These are phyloP conservation scores for Aphelenchoides avenae DNA, from an alignment of 1,140 invertebrate species.

Conservation along the genomic window DNA sequence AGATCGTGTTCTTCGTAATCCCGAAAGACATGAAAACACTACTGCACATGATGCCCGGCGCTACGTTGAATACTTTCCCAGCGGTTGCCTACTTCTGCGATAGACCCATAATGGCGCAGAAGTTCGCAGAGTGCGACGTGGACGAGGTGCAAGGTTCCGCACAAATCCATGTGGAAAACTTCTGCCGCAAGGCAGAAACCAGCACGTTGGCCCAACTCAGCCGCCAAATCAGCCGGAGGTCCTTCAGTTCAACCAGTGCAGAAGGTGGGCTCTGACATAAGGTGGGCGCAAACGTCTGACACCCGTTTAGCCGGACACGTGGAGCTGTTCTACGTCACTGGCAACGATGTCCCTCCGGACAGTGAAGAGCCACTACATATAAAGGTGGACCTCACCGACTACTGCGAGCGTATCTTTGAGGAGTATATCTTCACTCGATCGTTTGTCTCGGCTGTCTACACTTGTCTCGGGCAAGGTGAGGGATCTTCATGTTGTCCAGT, in stretches of 20 bases:
- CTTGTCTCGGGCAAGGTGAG: slow-evolving; percentile 27
- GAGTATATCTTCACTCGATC: slow-evolving; percentile 43
- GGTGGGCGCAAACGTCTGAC: no score
- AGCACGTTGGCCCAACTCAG: slow-evolving; percentile 14
- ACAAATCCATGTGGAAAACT: slow-evolving; percentile 11
- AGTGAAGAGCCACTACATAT: slow-evolving; percentile 13
- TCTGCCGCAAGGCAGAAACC: slow-evolving; percentile 16
- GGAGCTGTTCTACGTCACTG: slow-evolving; percentile 16
- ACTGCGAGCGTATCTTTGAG: slow-evolving; percentile 26
- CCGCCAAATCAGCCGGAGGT: slow-evolving; percentile 4
- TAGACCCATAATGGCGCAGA: slow-evolving; percentile 39
- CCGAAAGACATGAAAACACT: slow-evolving; percentile 29
- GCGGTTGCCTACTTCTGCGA: slow-evolving; percentile 41
- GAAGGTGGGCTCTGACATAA: no score
- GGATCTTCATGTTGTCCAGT: no score
- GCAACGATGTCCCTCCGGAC: slow-evolving; percentile 10
- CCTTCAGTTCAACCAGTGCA: no score
- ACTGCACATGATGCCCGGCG: slow-evolving; percentile 25
- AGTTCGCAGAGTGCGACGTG: slow-evolving; percentile 12
- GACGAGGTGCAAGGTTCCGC: neutral
- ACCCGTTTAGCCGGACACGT: neutral
- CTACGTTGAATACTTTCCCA: slow-evolving; percentile 29
- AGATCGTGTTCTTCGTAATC: slow-evolving; percentile 34
- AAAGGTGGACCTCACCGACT: slow-evolving; percentile 21
- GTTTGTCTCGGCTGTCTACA: slow-evolving; percentile 29